Percentiles rank a stretch among this genome's conserved stretches.
Evolutionary conservation across 1,140 invertebrate species (phyloP).

Genomic region (Ceratina japonica): DNA sequence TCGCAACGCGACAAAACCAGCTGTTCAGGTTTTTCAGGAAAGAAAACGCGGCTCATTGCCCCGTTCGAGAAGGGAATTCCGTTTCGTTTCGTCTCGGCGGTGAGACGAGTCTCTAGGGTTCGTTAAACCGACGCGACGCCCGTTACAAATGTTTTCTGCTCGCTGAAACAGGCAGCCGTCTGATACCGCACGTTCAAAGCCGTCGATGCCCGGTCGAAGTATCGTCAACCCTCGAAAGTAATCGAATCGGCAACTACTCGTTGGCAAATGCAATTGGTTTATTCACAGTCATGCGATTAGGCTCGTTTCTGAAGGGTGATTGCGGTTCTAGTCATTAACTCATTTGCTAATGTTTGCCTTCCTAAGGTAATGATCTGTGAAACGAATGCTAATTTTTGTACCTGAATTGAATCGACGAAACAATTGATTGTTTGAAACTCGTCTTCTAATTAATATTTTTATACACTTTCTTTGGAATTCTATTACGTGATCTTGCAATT

Average conservation of each 20-base stretch:
- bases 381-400: too few relatives aligned
- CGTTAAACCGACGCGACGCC: neutral
- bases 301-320: neutral
- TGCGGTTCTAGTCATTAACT: too few relatives aligned
- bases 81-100: neutral
- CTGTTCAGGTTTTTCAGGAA: neutral
- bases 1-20: neutral
- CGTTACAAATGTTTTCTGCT: constrained; percentile 3
- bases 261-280: neutral
- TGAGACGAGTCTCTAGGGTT: neutral
- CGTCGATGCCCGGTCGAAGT: neutral
- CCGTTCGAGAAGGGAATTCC: neutral
- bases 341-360: too few relatives aligned
- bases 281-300: neutral
- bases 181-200: neutral
- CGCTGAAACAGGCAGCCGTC: neutral
- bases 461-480: too few relatives aligned
- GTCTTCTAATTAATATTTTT: too few relatives aligned
- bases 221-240: neutral
- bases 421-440: too few relatives aligned
- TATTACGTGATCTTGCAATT: too few relatives aligned
- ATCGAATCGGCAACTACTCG: neutral
- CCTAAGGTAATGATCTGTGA: too few relatives aligned
- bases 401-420: too few relatives aligned
- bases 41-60: neutral